Percentiles rank a stretch among this genome's conserved stretches.
Evolutionary conservation across 2,888 invertebrate species (phyloP).

Genomic region (Watsonalla binaria): DNA sequence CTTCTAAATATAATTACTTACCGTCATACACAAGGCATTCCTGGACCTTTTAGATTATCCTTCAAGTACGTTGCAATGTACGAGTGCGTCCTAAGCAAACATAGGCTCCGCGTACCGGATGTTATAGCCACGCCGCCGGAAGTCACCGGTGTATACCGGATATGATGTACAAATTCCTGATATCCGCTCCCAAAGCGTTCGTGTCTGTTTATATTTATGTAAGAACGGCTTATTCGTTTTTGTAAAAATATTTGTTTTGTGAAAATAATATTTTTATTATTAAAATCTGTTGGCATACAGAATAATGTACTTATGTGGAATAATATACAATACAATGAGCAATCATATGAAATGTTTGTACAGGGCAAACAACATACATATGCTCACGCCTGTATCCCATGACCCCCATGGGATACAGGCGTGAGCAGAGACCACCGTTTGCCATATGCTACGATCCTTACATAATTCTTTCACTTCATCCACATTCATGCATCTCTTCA

Average conservation of each 20-base stretch:
- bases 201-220: constrained; percentile 22
- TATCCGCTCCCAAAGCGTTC: constrained; percentile 46
- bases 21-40: no score
- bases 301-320: no score
- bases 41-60: not conserved
- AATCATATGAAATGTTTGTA: no score
- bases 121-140: constrained; percentile 47
- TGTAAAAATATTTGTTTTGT: not conserved
- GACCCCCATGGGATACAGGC: no score
- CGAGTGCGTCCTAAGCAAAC: not conserved
- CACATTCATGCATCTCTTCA: no score
- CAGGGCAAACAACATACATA: no score
- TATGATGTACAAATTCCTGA: constrained; percentile 69
- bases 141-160: constrained; percentile 59
- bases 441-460: no score
- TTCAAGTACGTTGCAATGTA: not conserved
- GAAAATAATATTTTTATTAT: not conserved
- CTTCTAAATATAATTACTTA: no score
- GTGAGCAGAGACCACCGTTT: no score
- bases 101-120: constrained; percentile 19
- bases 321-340: no score
- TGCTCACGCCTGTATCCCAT: no score
- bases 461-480: no score
- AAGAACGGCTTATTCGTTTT: not conserved
- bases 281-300: not conserved